These are phyloP conservation scores for Euglossa dilemma DNA, from an alignment of 1,140 invertebrate genomes.

Conservation along the genomic window DNA sequence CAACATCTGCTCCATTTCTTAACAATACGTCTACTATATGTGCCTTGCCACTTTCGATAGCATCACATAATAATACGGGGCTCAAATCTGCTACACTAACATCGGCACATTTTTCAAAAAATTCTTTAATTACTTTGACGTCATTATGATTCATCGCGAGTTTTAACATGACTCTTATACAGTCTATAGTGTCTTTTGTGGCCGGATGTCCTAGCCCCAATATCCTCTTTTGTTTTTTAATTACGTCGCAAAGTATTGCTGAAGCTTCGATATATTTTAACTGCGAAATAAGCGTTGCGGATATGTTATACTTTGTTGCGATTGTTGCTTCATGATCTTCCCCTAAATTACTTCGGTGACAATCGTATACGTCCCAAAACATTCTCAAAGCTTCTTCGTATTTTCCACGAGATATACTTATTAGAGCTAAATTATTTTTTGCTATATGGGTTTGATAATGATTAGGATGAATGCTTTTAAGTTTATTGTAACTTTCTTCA, in stretches of 20 bases:
- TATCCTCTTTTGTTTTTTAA: not conserved
- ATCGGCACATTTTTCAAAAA: not conserved
- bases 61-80: not conserved
- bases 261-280: not conserved
- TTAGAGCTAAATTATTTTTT: not conserved
- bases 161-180: not conserved
- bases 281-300: not conserved
- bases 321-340: not conserved
- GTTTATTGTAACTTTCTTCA: not conserved
- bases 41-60: not conserved
- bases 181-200: too few relatives aligned
- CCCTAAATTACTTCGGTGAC: not conserved
- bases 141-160: not conserved
- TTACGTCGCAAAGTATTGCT: not conserved
- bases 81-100: not conserved
- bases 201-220: too few relatives aligned
- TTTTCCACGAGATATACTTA: not conserved
- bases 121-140: not conserved
- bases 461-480: not conserved
- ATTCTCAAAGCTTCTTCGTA: not conserved
- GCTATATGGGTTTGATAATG: not conserved
- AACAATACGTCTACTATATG: not conserved
- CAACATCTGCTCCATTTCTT: constrained; percentile 5
- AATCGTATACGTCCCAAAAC: not conserved
- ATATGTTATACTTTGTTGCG: not conserved